Conservation (phyloP, 1,140 invertebrate genomes). For the Vanessa atalanta region DNA sequence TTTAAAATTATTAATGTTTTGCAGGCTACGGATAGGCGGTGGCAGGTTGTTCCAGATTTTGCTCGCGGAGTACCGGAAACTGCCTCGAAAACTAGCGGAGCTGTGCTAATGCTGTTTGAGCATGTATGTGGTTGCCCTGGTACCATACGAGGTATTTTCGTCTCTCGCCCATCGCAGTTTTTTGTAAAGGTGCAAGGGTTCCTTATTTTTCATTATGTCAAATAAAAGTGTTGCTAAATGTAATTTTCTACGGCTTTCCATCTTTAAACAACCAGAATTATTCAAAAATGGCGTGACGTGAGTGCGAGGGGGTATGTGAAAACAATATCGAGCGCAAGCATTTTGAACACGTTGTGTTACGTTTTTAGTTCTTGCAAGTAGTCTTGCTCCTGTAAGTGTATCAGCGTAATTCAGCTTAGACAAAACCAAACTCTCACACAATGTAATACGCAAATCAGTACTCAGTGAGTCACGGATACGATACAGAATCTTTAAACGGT, state of each 20-base stretch:
- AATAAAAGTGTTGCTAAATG: conserved; percentile 20
- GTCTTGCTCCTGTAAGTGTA: conserved; percentile 24
- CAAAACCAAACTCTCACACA: conserved; percentile 30
- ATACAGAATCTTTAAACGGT: conserved; percentile 33
- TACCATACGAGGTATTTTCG: conserved; percentile 9
- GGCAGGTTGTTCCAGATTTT: conserved; percentile 8
- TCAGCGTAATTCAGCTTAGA: conserved; percentile 36
- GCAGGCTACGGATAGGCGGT: neutral
- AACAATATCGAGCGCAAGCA: conserved; percentile 22
- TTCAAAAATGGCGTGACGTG: conserved; percentile 29
- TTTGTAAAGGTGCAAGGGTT: conserved; percentile 1
- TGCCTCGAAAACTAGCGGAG: conserved; percentile 1
- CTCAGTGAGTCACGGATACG: conserved; percentile 24
- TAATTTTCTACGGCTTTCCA: conserved; percentile 14
- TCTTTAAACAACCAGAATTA: conserved; percentile 7
- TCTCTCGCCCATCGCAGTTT: conserved; percentile 2
- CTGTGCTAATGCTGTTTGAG: conserved; percentile 6
- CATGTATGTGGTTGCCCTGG: conserved; percentile 1
- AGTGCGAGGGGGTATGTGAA: conserved; percentile 20
- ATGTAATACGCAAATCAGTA: conserved; percentile 13
- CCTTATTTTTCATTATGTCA: neutral
- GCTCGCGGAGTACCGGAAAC: conserved; percentile 2
- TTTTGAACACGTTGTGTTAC: conserved; percentile 33
- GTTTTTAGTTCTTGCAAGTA: conserved; percentile 16
- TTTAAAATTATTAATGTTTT: neutral